Conservation (phyloP, 1,140 invertebrate genomes). For the Saccostrea glomerata region DNA sequence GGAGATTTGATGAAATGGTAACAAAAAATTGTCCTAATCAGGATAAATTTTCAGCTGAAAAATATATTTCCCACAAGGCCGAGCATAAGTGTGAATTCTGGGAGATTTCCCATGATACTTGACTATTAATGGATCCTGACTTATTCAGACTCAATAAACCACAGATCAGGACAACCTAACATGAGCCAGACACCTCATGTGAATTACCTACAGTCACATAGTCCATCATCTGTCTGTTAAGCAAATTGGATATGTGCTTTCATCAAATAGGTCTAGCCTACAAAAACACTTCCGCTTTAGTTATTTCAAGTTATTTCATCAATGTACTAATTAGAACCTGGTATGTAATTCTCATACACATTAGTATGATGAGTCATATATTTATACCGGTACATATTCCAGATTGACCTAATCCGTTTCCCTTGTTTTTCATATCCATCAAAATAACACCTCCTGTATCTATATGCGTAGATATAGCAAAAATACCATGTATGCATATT, state of each 20-base stretch:
- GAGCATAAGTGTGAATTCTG: background rate
- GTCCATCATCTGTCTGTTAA: conserved; percentile 9
- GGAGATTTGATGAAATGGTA: too few species aligned
- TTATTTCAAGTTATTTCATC: too few species aligned
- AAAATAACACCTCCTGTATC: background rate
- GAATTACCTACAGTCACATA: background rate
- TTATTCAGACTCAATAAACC: background rate
- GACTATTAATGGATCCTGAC: background rate
- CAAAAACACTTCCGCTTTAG: background rate
- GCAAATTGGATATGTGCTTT: conserved; percentile 6
- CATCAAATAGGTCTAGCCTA: background rate
- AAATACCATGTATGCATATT: too few species aligned
- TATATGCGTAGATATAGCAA: too few species aligned
- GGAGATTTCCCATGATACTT: conserved; percentile 11
- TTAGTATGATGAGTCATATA: too few species aligned
- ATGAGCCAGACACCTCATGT: background rate
- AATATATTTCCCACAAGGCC: background rate
- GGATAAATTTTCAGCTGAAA: background rate
- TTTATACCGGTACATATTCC: background rate
- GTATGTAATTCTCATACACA: too few species aligned
- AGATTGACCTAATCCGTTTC: background rate
- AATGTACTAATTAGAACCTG: too few species aligned
- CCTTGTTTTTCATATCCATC: conserved; percentile 1
- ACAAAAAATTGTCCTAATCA: too few species aligned
- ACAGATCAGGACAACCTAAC: background rate